Base-by-base conservation (phyloP, 1,140 invertebrate genomes). In the Bombus picipes region DNA sequence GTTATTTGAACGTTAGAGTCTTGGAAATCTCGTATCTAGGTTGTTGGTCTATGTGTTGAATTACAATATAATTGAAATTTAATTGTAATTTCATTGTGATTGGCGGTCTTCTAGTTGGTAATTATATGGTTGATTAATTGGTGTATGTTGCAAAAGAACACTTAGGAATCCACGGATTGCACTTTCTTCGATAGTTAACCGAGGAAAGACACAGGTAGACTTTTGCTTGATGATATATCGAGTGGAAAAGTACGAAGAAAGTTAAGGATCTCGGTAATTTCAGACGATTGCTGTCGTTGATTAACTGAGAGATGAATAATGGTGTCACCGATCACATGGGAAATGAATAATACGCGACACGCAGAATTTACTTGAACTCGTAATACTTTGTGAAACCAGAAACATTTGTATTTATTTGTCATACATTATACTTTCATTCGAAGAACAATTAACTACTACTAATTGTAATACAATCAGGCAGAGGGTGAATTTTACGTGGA, bases 221-320 rank as follows among this genome's bases (percentile, higher is more conserved):
- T 81, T 62, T 71, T 62, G 68, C 70, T 10, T 8, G 70, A 81
- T 74, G 70, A 85, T 74, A 57, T 34, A 57, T 74, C 70, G 57
- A 32, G n/a, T 68, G 78, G 71, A 74, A 79, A 81, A 73, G 57
- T 74, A 32, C 34, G 68, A 81, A 75, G 84, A 85, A 85, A 81
- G 84, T 81, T 81, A 25, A 81, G 37, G 32, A 74, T 75, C 28
- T 32, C 43, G 71, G 68, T 85, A 81, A 81, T 85, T 66, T 73
- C 41, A 85, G 34, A 39, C 57, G 83, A 85, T 80, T 62, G 77
- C 53, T 4, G 68, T 71, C 53, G 39, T 72, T 80, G 76, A 80
- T 85, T 66, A 85, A 80, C 57, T 28, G 66, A 32, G 76, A 80
- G 32, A 80, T 80, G 68, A 85, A 70, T 80, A 72, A 85, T 71